Evolutionary conservation across 1,140 invertebrate genomes (phyloP).

Genomic region (Dryas iulia): DNA sequence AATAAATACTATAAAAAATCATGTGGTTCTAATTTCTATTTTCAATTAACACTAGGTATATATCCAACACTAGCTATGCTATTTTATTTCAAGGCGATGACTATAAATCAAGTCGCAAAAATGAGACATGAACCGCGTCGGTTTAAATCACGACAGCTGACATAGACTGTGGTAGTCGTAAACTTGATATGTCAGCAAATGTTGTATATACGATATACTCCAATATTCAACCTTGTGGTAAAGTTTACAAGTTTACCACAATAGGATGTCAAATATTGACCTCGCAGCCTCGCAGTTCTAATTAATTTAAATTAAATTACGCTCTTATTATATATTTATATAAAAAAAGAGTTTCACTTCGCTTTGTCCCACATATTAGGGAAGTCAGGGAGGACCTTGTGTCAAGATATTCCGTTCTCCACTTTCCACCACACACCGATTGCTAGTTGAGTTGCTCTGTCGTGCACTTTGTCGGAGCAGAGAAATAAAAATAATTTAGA

Average conservation of each 20-base stretch:
- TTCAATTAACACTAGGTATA: slow-evolving; percentile 3
- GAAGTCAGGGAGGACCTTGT: too few relatives aligned
- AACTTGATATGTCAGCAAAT: slow-evolving; percentile 29
- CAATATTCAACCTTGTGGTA: slow-evolving; percentile 23
- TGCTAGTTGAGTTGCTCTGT: too few relatives aligned
- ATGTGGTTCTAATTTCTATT: neutral
- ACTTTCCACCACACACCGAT: too few relatives aligned
- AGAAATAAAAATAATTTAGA: too few relatives aligned
- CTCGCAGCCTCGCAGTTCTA: neutral
- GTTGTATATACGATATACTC: slow-evolving; percentile 20
- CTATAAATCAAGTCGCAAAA: slow-evolving; percentile 45
- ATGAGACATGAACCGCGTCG: slow-evolving; percentile 45
- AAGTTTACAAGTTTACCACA: neutral
- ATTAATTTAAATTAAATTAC: neutral
- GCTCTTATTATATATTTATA: neutral
- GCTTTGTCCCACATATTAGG: too few relatives aligned
- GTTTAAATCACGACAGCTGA: slow-evolving; percentile 51
- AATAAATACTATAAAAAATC: neutral
- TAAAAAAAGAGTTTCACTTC: too few relatives aligned
- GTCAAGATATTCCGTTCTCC: too few relatives aligned
- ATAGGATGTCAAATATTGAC: neutral
- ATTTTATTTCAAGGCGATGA: slow-evolving; percentile 21
- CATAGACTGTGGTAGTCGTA: slow-evolving; percentile 26
- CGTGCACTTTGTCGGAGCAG: too few relatives aligned
- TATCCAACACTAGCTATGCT: neutral